These are phyloP conservation scores for Chaetodon trifasciatus DNA, from an alignment of 2,797 vertebrate species.

Conservation along the genomic window DNA sequence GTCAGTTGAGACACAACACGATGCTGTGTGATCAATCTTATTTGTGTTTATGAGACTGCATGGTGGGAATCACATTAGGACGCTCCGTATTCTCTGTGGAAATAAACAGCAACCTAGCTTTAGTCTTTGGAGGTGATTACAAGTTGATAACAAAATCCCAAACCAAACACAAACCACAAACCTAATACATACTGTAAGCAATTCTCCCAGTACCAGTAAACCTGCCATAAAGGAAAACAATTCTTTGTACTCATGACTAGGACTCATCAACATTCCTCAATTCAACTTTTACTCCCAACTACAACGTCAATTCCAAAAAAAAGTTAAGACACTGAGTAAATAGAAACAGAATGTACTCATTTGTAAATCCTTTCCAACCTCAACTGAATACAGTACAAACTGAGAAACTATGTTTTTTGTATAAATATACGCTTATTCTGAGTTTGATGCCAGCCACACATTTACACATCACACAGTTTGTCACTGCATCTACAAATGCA, in stretches of 20 bases:
- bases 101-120: constrained; percentile 21
- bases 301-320: too few relatives aligned
- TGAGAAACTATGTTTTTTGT: too few relatives aligned
- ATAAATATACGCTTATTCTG: too few relatives aligned
- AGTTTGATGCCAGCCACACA: too few relatives aligned
- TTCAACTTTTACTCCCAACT: constrained; percentile 9
- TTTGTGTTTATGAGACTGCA: constrained; percentile 41
- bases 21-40: constrained; percentile 25
- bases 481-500: too few relatives aligned
- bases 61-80: constrained; percentile 48
- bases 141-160: constrained; percentile 36
- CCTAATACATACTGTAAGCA: constrained; percentile 24
- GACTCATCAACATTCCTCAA: constrained; percentile 11
- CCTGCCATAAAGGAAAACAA: constrained; percentile 21
- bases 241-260: background rate
- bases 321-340: too few relatives aligned
- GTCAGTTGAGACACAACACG: constrained; percentile 24
- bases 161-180: constrained; percentile 46
- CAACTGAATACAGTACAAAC: too few relatives aligned
- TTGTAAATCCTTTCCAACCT: too few relatives aligned
- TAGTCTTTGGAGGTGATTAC: constrained; percentile 48
- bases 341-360: too few relatives aligned
- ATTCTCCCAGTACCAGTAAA: constrained; percentile 20
- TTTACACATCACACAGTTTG: too few relatives aligned
- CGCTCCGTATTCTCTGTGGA: constrained; percentile 47